Evolutionary conservation across 2,113 vertebrate genomes (phyloP), one percentile per base, ranked within the genome.

Genomic region (Tupaia chinensis): DNA sequence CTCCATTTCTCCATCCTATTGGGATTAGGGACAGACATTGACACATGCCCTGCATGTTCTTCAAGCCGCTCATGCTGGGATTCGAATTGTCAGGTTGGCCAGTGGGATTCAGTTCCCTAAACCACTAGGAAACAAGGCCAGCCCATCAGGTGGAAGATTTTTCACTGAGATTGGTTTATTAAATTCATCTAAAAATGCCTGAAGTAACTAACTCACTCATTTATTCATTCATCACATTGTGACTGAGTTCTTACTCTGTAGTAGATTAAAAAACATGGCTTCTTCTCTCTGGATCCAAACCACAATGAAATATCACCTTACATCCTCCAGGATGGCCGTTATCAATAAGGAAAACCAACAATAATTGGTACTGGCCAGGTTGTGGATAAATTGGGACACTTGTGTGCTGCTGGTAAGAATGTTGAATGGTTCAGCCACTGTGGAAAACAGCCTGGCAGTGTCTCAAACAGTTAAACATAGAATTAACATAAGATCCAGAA

Each of bases 401-500:
- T 3, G 66, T 7, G 4, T 5, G 0, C 13, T 12, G 56, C 56
- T 7, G 34, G 14, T 0, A 0, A 29, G 65, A 4, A 2, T 2
- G 3, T 4, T 5, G 8, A 20, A 20, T 1, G 23, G 8, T 0
- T 65, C 7, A 5, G 25, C 3, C 1, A 17, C 29, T 7, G 6
- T 8, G n/a, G 84, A 16, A 12, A 22, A 15, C 27, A 19, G 34
- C 1, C 5, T 0, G 14, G 8, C 0, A 5, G 10, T 7, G 4
- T 61, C 80, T 6, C 61, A 2, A 2, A 54, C 17, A 4, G n/a
- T 1, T 15, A 6, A 69, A 23, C 87, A 4, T 17, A 34, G 78
- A 22, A 15, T 14, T 4, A 60, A 17, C 58, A 5, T 0, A 5
- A 11, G 89, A 9, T 3, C 19, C 63, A 14, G 56, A 32, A 12